A percentile compares a stretch with the other conserved stretches of the same genome.
phyloP scores from a whole-genome alignment of 2,797 vertebrate genomes.

The Enteromius argenteus region DNA sequence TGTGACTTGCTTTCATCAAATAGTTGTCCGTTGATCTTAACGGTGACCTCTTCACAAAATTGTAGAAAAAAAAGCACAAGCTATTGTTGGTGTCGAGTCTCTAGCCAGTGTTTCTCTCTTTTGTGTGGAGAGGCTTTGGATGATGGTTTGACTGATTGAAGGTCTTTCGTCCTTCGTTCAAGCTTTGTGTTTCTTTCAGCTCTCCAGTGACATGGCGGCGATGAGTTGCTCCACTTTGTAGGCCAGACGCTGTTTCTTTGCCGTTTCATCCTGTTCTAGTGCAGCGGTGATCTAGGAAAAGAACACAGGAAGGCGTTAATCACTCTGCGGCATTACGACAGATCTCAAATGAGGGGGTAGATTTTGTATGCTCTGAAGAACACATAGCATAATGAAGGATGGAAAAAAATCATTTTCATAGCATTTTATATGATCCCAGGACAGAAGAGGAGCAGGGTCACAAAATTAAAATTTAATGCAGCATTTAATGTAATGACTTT shows the following conservation, averaged over 20 bases:
- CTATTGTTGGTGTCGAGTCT: conserved; percentile 37
- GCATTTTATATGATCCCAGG: neutral
- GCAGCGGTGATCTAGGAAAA: conserved; percentile 87
- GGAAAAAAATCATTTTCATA: neutral
- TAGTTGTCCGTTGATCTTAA: conserved; percentile 31
- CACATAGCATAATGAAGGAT: neutral
- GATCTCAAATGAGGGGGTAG: neutral
- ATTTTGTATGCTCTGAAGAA: neutral
- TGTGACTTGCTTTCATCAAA: conserved; percentile 40
- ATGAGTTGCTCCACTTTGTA: conserved; percentile 98
- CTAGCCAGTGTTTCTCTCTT: conserved; percentile 44
- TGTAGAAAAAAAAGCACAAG: conserved; percentile 36
- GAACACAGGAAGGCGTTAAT: conserved; percentile 27
- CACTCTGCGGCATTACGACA: neutral
- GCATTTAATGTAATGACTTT: neutral
- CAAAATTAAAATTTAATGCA: neutral
- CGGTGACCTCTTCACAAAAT: conserved; percentile 48
- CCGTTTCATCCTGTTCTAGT: conserved; percentile 94
- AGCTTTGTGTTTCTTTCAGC: conserved; percentile 81
- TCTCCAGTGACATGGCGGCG: conserved; percentile 93
- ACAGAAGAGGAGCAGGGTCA: neutral
- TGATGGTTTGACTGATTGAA: conserved; percentile 58
- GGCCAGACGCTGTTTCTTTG: conserved; percentile 90
- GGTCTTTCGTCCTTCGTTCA: conserved; percentile 56
- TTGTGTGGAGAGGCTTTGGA: conserved; percentile 53